Evolutionary conservation across 2,797 vertebrate species (phyloP).

Genomic region (Smutsia gigantea): DNA sequence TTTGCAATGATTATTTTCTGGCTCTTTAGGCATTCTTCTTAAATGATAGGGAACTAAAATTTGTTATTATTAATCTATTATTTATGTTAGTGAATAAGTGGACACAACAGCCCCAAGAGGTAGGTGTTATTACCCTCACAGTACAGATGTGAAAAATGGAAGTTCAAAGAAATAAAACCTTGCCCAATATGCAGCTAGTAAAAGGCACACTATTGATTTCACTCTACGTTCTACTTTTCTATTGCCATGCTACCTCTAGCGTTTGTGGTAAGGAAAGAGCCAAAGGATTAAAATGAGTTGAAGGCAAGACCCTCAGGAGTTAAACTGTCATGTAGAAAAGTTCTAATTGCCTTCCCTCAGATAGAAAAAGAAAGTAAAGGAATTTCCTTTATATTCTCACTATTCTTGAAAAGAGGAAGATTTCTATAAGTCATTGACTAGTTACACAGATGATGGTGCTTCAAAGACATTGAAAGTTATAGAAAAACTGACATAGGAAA

Average conservation of each 20-base stretch:
- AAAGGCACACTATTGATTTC: neutral
- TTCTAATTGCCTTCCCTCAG: neutral
- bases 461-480: neutral
- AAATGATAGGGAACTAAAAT: neutral
- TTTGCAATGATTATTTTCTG: neutral
- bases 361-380: neutral
- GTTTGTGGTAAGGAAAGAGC: neutral
- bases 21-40: neutral
- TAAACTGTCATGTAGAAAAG: neutral
- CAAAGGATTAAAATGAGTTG: neutral
- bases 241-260: neutral
- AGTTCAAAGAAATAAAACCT: neutral
- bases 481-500: neutral
- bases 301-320: neutral
- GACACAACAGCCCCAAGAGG: neutral
- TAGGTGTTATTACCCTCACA: neutral
- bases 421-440: neutral
- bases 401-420: neutral
- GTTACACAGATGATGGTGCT: neutral
- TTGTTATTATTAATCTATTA: neutral
- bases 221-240: neutral
- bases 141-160: neutral
- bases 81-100: neutral
- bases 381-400: slow-evolving; percentile 21
- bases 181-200: neutral